Conservation (phyloP, 2,113 vertebrate species). For the human (Homo sapiens) region GRCh38 chr5:99413001-99413500, state of each 20-base stretch:
- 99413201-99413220: not conserved
- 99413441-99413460: conserved; percentile 54
- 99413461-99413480: conserved; percentile 57
- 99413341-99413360: not conserved
- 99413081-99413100: not conserved
- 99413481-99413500: conserved; percentile 47
- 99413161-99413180: not conserved
- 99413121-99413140: not conserved
- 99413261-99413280: not conserved
- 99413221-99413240: not conserved
- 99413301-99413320: not conserved
- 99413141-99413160: not conserved
- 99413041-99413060: not conserved
- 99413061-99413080: not conserved
- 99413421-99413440: conserved; percentile 47
- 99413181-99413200: not conserved
- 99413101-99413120: not conserved
- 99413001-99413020: not conserved
- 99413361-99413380: not conserved
- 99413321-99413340: not conserved
- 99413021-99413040: not conserved
- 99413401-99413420: conserved; percentile 13
- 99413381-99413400: conserved; percentile 23
- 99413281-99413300: not conserved
- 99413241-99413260: not conserved